Conservation (phyloP, 2,888 invertebrate species). For the Diogma glabrata region DNA sequence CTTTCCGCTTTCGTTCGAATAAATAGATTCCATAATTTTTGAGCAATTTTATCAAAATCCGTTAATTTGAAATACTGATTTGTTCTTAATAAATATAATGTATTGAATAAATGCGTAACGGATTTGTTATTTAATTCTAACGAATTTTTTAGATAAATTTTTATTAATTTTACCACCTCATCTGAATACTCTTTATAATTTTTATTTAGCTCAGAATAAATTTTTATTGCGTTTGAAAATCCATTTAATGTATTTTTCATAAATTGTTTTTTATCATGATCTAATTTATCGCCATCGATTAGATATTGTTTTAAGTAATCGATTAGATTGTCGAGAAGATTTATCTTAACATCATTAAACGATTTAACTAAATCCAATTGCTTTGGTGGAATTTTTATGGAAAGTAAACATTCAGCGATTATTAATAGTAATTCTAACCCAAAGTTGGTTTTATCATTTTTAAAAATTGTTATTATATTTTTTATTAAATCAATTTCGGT, state of each 20-base stretch:
- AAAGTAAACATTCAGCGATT: background rate
- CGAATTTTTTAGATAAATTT: slow-evolving; percentile 2
- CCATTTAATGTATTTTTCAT: slow-evolving; percentile 1
- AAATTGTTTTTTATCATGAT: background rate
- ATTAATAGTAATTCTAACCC: background rate
- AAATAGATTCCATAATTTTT: slow-evolving; percentile 7
- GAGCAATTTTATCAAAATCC: slow-evolving; percentile 1
- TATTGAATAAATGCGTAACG: background rate
- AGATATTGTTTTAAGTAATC: too few relatives aligned
- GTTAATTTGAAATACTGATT: background rate
- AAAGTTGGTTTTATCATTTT: background rate
- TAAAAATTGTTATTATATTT: background rate
- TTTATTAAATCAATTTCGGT: background rate
- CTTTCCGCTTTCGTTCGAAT: background rate
- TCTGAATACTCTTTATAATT: too few relatives aligned
- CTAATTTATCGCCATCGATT: background rate
- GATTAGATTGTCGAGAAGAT: too few relatives aligned
- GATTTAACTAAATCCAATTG: too few relatives aligned
- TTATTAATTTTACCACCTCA: background rate
- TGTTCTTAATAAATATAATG: background rate
- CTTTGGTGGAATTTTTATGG: background rate
- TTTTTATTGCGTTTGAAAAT: background rate
- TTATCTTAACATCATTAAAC: background rate
- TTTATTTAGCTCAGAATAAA: slow-evolving; percentile 2
- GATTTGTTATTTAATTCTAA: slow-evolving; percentile 4